Evolutionary conservation across 2,113 vertebrate genomes (phyloP).

Genomic region (Mungos mungo): DNA sequence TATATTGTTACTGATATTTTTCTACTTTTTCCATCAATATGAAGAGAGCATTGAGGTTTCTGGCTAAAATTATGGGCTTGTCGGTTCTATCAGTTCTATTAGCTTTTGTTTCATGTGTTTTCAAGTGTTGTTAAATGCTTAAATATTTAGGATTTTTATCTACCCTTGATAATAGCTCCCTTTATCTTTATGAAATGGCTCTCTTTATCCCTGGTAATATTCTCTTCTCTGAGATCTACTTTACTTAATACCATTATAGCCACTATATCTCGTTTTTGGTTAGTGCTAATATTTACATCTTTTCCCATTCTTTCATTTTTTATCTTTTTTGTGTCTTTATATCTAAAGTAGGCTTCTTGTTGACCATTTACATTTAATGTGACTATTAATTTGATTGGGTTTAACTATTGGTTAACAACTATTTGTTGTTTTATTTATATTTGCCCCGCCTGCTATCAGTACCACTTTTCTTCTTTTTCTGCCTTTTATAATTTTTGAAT

Average conservation of each 20-base stretch:
- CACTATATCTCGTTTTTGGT: neutral
- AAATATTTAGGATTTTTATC: neutral
- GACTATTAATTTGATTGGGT: neutral
- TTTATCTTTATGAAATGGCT: neutral
- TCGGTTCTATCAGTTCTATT: neutral
- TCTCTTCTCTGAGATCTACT: constrained; percentile 17
- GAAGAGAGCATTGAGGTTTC: neutral
- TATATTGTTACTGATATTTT: neutral
- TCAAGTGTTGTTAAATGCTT: neutral
- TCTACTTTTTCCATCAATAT: neutral
- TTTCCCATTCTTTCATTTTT: constrained; percentile 29
- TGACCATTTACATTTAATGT: neutral
- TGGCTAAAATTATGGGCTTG: neutral
- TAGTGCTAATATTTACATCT: neutral
- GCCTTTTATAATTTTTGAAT: neutral
- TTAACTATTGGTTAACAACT: neutral
- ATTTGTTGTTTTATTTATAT: constrained; percentile 25
- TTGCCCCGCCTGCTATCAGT: neutral
- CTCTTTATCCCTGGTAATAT: neutral
- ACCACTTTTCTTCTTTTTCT: neutral
- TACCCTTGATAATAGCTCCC: neutral
- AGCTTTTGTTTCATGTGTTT: neutral
- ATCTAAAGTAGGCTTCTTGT: neutral
- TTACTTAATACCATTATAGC: neutral
- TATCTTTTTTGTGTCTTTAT: neutral